Percentiles rank a stretch among this genome's conserved stretches.
Evolutionary conservation across 2,797 vertebrate genomes (phyloP).

Genomic region (Enteromius afrohamiltoni): DNA sequence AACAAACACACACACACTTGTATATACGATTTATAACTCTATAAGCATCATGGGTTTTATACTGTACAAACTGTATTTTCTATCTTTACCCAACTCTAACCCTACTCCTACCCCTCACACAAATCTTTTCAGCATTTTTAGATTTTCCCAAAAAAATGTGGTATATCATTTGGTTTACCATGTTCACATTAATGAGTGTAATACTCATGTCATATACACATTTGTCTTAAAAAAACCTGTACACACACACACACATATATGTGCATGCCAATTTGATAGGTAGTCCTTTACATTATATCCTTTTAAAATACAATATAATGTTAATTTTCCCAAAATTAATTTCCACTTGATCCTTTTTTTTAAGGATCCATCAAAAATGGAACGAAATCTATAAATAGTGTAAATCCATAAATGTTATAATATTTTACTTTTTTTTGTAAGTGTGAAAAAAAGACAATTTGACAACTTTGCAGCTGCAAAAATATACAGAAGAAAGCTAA

Average conservation of each 20-base stretch:
- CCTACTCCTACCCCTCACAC: not conserved
- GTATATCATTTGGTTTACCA: too few relatives aligned
- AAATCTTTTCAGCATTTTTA: not conserved
- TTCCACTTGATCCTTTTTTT: not conserved
- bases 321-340: not conserved
- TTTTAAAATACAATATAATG: too few relatives aligned
- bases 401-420: not conserved
- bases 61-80: not conserved
- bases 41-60: not conserved
- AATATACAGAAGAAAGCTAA: not conserved
- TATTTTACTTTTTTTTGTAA: not conserved
- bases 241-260: not conserved
- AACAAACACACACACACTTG: not conserved
- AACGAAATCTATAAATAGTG: not conserved
- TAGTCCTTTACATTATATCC: not conserved
- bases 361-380: not conserved
- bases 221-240: not conserved
- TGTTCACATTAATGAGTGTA: too few relatives aligned
- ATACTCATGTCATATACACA: not conserved
- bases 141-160: too few relatives aligned
- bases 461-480: not conserved
- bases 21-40: not conserved
- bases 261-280: not conserved
- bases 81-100: not conserved
- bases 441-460: too few relatives aligned